A percentile compares a stretch with the other conserved stretches of the same genome.
Conservation (phyloP, 2,888 invertebrate genomes). For the Drymonia ruficornis region DNA sequence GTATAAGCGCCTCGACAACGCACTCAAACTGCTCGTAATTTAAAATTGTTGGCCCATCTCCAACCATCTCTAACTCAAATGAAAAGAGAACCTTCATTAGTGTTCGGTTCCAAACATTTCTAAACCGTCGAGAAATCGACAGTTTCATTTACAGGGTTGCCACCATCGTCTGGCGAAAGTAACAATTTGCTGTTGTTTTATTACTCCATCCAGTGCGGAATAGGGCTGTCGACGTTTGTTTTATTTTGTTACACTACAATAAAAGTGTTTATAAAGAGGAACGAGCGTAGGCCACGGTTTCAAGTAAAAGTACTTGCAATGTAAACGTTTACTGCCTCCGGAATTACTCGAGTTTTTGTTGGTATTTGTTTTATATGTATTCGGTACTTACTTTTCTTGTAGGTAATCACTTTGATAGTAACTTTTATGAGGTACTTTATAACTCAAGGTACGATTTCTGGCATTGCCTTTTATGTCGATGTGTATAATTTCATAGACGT, state of each 20-base stretch:
- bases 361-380: conserved; percentile 5
- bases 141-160: conserved; percentile 39
- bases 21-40: no score
- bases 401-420: neutral
- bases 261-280: conserved; percentile 40
- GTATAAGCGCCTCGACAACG: no score
- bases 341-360: conserved; percentile 16
- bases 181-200: conserved; percentile 46
- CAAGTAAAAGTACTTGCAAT: conserved; percentile 19
- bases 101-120: neutral
- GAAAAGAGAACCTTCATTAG: neutral
- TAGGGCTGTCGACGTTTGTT: conserved; percentile 44
- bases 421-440: neutral
- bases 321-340: conserved; percentile 23
- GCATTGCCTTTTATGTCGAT: no score
- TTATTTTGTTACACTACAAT: conserved; percentile 39
- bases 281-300: conserved; percentile 26
- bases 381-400: neutral
- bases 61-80: conserved; percentile 1
- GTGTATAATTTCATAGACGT: no score
- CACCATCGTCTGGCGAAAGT: conserved; percentile 35
- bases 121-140: conserved; percentile 12
- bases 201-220: conserved; percentile 35
- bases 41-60: no score
- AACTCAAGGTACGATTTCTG: no score